These are phyloP conservation scores for Notothenia coriiceps DNA, from an alignment of 2,113 vertebrate species.

Conservation along the genomic window DNA sequence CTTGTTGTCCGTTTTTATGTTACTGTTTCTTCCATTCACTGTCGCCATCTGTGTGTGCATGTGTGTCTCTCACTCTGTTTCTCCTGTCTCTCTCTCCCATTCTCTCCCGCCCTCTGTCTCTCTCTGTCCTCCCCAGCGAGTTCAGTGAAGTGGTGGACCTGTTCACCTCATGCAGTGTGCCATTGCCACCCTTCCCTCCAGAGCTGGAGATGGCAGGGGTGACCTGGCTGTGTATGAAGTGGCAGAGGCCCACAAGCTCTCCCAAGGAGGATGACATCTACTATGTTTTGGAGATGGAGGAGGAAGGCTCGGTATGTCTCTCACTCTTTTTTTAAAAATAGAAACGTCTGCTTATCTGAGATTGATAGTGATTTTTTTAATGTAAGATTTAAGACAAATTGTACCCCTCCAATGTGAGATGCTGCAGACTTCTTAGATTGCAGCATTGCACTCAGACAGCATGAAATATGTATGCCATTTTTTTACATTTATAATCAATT, in stretches of 20 bases:
- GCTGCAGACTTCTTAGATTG: not conserved
- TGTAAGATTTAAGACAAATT: not conserved
- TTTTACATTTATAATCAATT: not conserved
- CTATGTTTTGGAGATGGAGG: conserved; percentile 98
- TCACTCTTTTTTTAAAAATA: not conserved
- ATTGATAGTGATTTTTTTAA: not conserved
- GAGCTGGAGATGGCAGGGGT: conserved; percentile 91
- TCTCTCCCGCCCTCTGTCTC: conserved; percentile 33
- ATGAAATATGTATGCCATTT: conserved; percentile 6
- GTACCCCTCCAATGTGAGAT: not conserved
- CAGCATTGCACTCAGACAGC: not conserved
- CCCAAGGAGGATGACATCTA: conserved; percentile 95
- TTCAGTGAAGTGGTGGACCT: conserved; percentile 96
- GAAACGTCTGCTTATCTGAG: not conserved
- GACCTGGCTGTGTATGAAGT: conserved; percentile 93
- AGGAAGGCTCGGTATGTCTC: conserved; percentile 92
- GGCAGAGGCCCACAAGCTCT: conserved; percentile 93
- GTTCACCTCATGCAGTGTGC: conserved; percentile 97
- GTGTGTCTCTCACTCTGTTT: conserved; percentile 51
- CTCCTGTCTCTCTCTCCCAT: conserved; percentile 47
- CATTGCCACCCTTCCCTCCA: conserved; percentile 91
- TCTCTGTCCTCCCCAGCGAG: conserved; percentile 86
- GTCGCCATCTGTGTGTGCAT: conserved; percentile 52
- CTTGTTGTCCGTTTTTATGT: conserved; percentile 61
- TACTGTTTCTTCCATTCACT: conserved; percentile 47